Base-by-base conservation (phyloP, 2,888 invertebrate species). In the Cyclophora albipunctata region DNA sequence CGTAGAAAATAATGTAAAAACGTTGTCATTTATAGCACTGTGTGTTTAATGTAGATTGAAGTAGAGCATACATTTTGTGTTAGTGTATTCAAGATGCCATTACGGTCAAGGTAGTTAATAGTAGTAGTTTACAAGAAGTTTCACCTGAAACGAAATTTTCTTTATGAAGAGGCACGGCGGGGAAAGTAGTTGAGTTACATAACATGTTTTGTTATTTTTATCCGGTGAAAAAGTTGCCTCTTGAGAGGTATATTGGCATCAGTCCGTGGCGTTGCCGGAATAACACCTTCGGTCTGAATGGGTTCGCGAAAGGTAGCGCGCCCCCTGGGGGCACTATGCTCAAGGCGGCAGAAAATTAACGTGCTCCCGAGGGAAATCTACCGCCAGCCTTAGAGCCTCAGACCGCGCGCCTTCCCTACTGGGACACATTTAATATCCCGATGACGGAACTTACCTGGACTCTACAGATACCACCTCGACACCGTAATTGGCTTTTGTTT, bases 261-360 rank as follows among this genome's bases (percentile, higher is more conserved):
- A 81, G 79, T 75, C 81, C 85, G 86, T 84, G 70, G 75, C 75
- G 75, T 75, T 78, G 73, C 78, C 70, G 76, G 83, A 85, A 84
- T 84, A 89, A 89, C 89, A 89, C 89, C 89, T 89, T 84, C 75
- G 77, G 81, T 79, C 74, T 84, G 86, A 85, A 86, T 81, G 81
- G 84, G 76, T 84, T 72, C 81, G 80, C 78, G 86, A 88, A 86
- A 89, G 89, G 89, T 88, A 88, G 84, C 74, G 76, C 73, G 86
- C 88, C 91, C 90, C 91, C 67, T 62, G 91, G 84, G 92, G 85
- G 91, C 90, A 91, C 88, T 92, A 91, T 91, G 92, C 91, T 91
- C 92, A 92, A 92, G 92, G 92, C 92, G 91, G 92, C 92, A 92
- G 92, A 92, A 92, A 92, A 92, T 92, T 92, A 92, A 92, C 91